Conservation (phyloP, 2,113 vertebrate genomes). For the Phocoena phocoena region DNA sequence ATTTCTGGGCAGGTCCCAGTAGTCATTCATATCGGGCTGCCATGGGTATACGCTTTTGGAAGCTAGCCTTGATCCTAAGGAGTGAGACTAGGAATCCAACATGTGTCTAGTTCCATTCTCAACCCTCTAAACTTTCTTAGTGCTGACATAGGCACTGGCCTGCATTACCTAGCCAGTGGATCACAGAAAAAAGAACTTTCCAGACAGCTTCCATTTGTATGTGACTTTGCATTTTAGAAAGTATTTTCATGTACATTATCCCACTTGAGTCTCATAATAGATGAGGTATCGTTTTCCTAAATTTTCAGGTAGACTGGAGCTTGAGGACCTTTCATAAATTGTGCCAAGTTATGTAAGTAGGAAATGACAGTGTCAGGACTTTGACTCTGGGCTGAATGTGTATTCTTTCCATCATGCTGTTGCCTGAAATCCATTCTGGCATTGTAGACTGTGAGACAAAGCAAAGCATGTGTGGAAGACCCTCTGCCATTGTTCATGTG, state of each 20-base stretch:
- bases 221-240: neutral
- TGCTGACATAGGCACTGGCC: neutral
- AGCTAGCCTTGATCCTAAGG: neutral
- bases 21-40: slow-evolving; percentile 5
- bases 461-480: slow-evolving; percentile 20
- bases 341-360: neutral
- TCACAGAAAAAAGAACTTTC: slow-evolving; percentile 17
- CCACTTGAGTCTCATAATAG: neutral
- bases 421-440: slow-evolving; percentile 43
- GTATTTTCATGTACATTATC: neutral
- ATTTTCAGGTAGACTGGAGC: neutral
- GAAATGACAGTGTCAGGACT: slow-evolving; percentile 1
- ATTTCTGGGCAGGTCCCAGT: neutral
- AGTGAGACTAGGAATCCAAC: neutral
- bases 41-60: neutral
- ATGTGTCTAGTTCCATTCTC: slow-evolving; percentile 19
- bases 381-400: slow-evolving; percentile 4
- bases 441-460: slow-evolving; percentile 24
- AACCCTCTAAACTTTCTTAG: slow-evolving; percentile 29
- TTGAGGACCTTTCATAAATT: neutral
- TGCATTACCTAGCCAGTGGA: neutral
- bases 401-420: slow-evolving; percentile 16
- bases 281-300: neutral
- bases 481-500: neutral
- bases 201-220: neutral